Base-by-base conservation (phyloP, 2,797 vertebrate species). In the Rhinatrema bivittatum region DNA sequence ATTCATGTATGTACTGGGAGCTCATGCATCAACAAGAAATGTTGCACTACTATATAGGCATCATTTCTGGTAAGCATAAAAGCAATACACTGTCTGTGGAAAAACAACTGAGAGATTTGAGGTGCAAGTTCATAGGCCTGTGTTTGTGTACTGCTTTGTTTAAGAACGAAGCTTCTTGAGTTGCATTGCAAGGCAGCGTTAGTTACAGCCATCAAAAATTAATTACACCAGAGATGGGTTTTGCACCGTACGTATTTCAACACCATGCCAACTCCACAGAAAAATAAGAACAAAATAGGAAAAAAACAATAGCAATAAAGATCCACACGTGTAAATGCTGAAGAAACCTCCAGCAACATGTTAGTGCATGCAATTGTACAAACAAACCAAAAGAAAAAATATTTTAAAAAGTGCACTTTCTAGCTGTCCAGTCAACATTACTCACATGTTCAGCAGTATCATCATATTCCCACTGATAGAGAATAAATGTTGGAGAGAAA, bases 391-490 rank as follows among this genome's bases (percentile, higher is more conserved):
- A 23, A 37, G 34, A 14, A 25, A 18, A 11, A 39, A 48, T 33
- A 27, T 32, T 30, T 32, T 30, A 9, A 46, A 56, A 36, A 33
- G 8, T 7, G 47, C 36, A 60, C 29, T 52, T 65, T 63, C 59
- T 18, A 39, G 46, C 33, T 51, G 42, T 38, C 16, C 60, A 60
- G 15, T 44, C 28, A 55, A 29, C 61, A 56, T 55, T 91, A 99
- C 96, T 99, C 79, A 99, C 96, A 87, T 98, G 93, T 87, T 98
- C 94, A 69, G 92, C 79, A 79, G 93, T 83, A 87, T 99, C 96
- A 88, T 97, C 94, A 85, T 90, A 93, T 88, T 97, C 94, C 93
- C 93, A 98, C 94, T 98, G 88, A 87, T 86, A 74, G 66, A 78
- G 56, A 83, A 70, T 78, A 76, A 74, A 60, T 45, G 60, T 60